These are phyloP conservation scores for Zaprionus ghesquierei DNA, from an alignment of 1,140 invertebrate species.

Conservation along the genomic window DNA sequence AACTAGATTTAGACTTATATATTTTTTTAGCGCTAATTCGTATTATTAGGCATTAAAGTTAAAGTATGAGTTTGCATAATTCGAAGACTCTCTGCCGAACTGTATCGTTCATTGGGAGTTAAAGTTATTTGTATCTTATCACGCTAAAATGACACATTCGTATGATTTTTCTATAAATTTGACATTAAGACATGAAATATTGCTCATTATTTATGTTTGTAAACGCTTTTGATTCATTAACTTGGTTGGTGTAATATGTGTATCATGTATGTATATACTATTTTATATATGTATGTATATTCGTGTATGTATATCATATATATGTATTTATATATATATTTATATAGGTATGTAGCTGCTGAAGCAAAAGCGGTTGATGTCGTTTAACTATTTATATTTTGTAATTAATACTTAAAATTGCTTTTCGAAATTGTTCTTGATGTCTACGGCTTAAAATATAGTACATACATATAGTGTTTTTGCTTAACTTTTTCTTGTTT, in stretches of 20 bases:
- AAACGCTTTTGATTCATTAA: slow-evolving; percentile 74
- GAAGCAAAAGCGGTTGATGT: slow-evolving; percentile 60
- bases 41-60: too few relatives aligned
- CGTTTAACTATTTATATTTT: slow-evolving; percentile 57
- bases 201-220: slow-evolving; percentile 71
- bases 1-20: slow-evolving; percentile 20
- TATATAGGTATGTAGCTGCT: slow-evolving; percentile 53
- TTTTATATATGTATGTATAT: slow-evolving; percentile 33
- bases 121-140: slow-evolving; percentile 46
- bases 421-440: slow-evolving; percentile 66
- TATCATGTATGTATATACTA: slow-evolving; percentile 28
- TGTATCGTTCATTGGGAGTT: slow-evolving; percentile 38
- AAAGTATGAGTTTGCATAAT: slow-evolving; percentile 65
- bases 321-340: slow-evolving; percentile 39
- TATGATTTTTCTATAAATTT: slow-evolving; percentile 64
- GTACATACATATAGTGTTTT: slow-evolving; percentile 29
- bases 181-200: slow-evolving; percentile 78
- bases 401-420: slow-evolving; percentile 78
- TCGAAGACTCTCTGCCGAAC: slow-evolving; percentile 57
- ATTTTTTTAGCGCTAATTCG: slow-evolving; percentile 53
- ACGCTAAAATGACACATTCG: slow-evolving; percentile 71
- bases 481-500: slow-evolving; percentile 12
- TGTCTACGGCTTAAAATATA: slow-evolving; percentile 53
- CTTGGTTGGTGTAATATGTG: slow-evolving; percentile 19
- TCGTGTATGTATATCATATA: slow-evolving; percentile 30